Evolutionary conservation across 2,797 vertebrate genomes (phyloP).

Genomic region (Sitta carolinensis): DNA sequence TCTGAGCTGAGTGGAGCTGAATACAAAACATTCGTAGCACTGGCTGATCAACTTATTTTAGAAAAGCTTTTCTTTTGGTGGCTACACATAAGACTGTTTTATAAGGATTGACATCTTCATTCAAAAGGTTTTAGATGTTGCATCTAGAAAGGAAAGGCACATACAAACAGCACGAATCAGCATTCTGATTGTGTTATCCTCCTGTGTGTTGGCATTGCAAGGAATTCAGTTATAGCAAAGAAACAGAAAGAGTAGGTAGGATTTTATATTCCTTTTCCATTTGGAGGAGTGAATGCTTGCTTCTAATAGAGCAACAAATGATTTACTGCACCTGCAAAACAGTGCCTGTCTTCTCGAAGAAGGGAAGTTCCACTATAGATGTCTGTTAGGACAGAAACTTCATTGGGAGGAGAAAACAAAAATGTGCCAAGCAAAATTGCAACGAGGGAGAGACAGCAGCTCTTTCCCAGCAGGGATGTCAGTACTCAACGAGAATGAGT

Average conservation of each 20-base stretch:
- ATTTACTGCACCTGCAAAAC: not conserved
- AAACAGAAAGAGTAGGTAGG: not conserved
- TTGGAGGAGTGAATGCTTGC: not conserved
- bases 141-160: not conserved
- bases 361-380: not conserved
- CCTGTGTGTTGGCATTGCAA: not conserved
- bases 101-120: not conserved
- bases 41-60: not conserved
- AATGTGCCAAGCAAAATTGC: not conserved
- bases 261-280: not conserved
- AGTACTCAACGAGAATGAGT: not conserved
- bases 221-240: not conserved
- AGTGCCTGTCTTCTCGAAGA: not conserved
- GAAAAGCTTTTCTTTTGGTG: not conserved
- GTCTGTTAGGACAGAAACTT: not conserved
- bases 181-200: not conserved
- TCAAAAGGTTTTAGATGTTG: not conserved
- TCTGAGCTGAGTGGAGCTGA: not conserved
- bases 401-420: not conserved
- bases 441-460: not conserved
- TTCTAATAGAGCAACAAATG: not conserved
- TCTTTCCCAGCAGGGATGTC: constrained; percentile 1
- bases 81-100: not conserved
- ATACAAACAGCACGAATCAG: not conserved
- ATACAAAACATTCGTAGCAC: not conserved